Base-by-base conservation (phyloP, 2,797 vertebrate species). In the Melanotaenia boesemani region DNA sequence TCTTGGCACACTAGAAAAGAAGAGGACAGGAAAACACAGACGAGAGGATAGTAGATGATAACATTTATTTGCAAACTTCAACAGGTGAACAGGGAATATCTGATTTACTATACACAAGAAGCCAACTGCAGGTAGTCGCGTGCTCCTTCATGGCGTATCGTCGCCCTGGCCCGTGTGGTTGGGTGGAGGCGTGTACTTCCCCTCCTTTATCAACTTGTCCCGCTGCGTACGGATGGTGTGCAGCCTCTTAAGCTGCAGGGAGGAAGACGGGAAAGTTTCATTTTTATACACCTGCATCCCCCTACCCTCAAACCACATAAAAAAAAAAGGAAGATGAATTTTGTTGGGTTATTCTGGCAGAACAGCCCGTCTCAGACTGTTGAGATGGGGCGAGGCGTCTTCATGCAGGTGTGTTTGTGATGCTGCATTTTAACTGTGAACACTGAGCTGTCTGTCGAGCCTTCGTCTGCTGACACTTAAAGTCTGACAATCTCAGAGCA, bases 201-300 rank as follows among this genome's bases (percentile, higher is more conserved):
- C 97, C 61, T 96, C 95, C 85, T 97, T 97, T 5, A 97, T 87
- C 91, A 99, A 56, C 90, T 95, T 96, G 12, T 96, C 82, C 22
- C 92, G 93, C 92, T 98, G 97, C 58, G 80, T 56, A 22, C 78
- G 64, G 87, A 99, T 95, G 0, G 70, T 34, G 1, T 5, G 0
- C 75, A 97, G 61, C 30, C 97, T 90, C 26, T 46, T 0, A 0
- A 79, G 50, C 97, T 99, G 86, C 11, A 65, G 62, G 36, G 55
- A 80, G 50, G 64, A 70, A 28, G 39, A 77, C 20, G 57, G 74
- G 24, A 10, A 15, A 36, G 15, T 57, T 15, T 15, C 4, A 16
- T 41, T 3, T 4, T 15, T 15, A 16, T 41, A 13, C 39, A 16
- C 15, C 39, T 41, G 15, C 39, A 41, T 41, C 39, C 13, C 39